Base-by-base conservation (phyloP, 1,140 invertebrate species). In the Drosophila arawakana region DNA sequence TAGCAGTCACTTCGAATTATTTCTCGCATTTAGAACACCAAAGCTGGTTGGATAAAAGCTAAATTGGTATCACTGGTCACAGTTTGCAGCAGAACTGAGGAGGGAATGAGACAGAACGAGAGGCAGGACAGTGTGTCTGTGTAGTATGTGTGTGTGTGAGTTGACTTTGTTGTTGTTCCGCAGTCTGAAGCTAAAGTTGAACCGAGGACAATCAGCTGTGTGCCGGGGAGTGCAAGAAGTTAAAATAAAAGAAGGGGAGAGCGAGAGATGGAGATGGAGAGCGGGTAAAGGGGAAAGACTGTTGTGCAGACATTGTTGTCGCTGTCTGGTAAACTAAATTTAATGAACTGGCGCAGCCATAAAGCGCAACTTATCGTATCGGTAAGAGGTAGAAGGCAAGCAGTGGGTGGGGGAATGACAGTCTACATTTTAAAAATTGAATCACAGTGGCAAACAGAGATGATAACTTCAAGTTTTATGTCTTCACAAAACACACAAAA, bases 341-440 rank as follows among this genome's bases (percentile, higher is more conserved):
- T 86, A 86, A 86, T 86, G 83, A 86, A 89, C 83, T 88, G 82
- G 80, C 80, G 83, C 83, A 86, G 68, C 84, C 84, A 88, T 89
- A 86, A 88, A 86, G 84, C 73, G 81, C 78, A 86, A 83, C 76
- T 80, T 86, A 88, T 80, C 82, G 81, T 76, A 54, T 35, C 77
- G 71, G 65, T 73, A 50, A 71, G 21, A 44, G 50, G 34, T 10
- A 52, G 18, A 8, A 25, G 8, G 18, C 60, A 58, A 63, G 55
- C 25, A 5, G 25, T 0, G 25, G 25, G 25, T 30, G 25, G 25
- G 25, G 25, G 25, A 30, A 5, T 30, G 39, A 57, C 55, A 58
- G 55, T 62, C 35, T n/a, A 50, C 49, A 50, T 50, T 50, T 34
- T 34, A 50, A 50, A 50, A 6, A 46, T 13, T 10, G 49, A 67